Percentiles rank a stretch among this genome's conserved stretches.
Evolutionary conservation across 1,140 invertebrate species (phyloP).

Genomic region (Hetaerina americana): DNA sequence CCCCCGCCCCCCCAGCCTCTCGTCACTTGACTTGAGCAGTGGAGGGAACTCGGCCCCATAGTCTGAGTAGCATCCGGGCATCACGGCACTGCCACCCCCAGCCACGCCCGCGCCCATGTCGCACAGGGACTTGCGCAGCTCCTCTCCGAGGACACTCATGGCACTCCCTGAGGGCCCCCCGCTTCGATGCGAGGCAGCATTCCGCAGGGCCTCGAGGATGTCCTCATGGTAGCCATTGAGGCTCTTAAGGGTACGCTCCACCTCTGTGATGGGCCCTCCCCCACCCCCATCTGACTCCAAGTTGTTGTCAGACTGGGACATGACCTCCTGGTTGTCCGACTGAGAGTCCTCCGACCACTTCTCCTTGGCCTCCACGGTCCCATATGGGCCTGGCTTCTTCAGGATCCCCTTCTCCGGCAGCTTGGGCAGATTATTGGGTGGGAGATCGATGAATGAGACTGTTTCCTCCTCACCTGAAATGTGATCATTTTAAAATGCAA

Average conservation of each 20-base stretch:
- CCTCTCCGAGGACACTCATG: conserved; percentile 41
- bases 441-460: conserved; percentile 69
- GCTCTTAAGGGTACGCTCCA: conserved; percentile 69
- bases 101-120: conserved; percentile 33
- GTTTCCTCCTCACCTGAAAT: conserved; percentile 57
- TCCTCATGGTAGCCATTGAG: conserved; percentile 88
- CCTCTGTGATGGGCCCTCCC: conserved; percentile 34
- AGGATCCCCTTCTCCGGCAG: conserved; percentile 76
- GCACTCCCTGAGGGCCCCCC: conserved; percentile 43
- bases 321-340: conserved; percentile 53
- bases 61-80: conserved; percentile 13
- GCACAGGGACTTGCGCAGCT: conserved; percentile 47
- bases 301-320: conserved; percentile 51
- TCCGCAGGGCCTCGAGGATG: conserved; percentile 72
- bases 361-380: conserved; percentile 41
- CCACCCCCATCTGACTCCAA: conserved; percentile 25
- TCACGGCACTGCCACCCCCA: background rate
- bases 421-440: conserved; percentile 58
- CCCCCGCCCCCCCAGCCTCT: conserved; percentile 36
- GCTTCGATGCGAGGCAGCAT: conserved; percentile 56
- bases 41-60: conserved; percentile 11
- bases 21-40: conserved; percentile 24
- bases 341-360: conserved; percentile 57
- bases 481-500: background rate
- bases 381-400: conserved; percentile 66